Conservation (phyloP, 2,113 vertebrate genomes). For the Varanus komodoensis region DNA sequence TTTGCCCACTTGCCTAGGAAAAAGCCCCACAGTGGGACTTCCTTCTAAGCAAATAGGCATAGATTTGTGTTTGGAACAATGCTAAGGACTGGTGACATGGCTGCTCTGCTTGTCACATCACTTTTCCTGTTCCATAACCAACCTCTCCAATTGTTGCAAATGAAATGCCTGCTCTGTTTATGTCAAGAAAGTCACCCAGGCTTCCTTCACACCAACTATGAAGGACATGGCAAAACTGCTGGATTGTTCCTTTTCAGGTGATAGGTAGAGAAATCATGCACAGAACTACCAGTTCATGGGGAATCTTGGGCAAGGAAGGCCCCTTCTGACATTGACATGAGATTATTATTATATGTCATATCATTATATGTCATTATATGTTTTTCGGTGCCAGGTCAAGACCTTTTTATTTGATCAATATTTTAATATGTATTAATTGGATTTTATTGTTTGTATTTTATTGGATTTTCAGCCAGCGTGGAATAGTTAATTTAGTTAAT, state of each 20-base stretch:
- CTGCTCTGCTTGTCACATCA: background rate
- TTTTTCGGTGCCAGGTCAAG: too few relatives aligned
- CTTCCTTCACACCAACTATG: background rate
- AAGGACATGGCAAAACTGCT: background rate
- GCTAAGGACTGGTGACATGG: background rate
- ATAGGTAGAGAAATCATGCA: background rate
- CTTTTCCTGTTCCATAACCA: background rate
- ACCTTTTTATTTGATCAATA: too few relatives aligned
- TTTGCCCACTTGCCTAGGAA: background rate
- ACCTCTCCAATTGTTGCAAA: background rate
- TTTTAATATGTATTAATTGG: too few relatives aligned
- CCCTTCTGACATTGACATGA: background rate
- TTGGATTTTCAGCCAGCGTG: too few relatives aligned
- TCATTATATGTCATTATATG: too few relatives aligned
- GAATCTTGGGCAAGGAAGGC: background rate
- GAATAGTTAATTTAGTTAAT: too few relatives aligned
- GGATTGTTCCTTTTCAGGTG: background rate
- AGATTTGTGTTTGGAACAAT: background rate
- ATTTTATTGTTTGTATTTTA: too few relatives aligned
- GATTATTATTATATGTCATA: too few relatives aligned
- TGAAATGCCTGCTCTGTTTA: background rate
- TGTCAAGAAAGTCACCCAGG: background rate
- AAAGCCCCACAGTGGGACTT: background rate
- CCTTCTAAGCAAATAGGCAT: background rate
- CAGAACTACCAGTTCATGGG: background rate